Conservation (phyloP, 2,888 invertebrate genomes). For the Rhagium mordax region DNA sequence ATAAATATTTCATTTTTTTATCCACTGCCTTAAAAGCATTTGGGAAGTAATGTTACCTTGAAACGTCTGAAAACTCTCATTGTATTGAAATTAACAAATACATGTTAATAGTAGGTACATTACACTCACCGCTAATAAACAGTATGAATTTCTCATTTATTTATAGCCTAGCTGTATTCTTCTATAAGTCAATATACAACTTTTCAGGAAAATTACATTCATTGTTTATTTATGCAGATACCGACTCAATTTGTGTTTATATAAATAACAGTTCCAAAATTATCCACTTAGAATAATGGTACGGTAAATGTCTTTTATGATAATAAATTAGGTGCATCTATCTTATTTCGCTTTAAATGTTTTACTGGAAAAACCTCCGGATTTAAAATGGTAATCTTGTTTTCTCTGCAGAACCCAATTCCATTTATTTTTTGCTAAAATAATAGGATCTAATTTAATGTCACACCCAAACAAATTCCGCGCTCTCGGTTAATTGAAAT, state of each 20-base stretch:
- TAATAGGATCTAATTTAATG: conserved; percentile 16
- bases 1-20: too few relatives aligned
- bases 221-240: not conserved
- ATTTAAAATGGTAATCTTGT: conserved; percentile 28
- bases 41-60: too few relatives aligned
- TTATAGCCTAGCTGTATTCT: too few relatives aligned
- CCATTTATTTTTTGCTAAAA: conserved; percentile 19
- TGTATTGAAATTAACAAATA: too few relatives aligned
- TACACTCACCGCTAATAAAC: too few relatives aligned
- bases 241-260: not conserved
- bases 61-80: too few relatives aligned
- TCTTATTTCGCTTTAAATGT: conserved; percentile 6
- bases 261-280: not conserved
- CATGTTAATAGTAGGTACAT: too few relatives aligned
- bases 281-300: not conserved
- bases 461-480: not conserved
- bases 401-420: conserved; percentile 17
- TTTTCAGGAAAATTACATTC: too few relatives aligned
- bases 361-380: conserved; percentile 4
- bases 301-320: not conserved
- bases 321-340: conserved; percentile 22
- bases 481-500: conserved; percentile 4
- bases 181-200: too few relatives aligned
- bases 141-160: too few relatives aligned
- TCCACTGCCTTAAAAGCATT: too few relatives aligned